Base-by-base conservation (phyloP, 2,888 invertebrate genomes). In the Callyntrura guangdongensis region DNA sequence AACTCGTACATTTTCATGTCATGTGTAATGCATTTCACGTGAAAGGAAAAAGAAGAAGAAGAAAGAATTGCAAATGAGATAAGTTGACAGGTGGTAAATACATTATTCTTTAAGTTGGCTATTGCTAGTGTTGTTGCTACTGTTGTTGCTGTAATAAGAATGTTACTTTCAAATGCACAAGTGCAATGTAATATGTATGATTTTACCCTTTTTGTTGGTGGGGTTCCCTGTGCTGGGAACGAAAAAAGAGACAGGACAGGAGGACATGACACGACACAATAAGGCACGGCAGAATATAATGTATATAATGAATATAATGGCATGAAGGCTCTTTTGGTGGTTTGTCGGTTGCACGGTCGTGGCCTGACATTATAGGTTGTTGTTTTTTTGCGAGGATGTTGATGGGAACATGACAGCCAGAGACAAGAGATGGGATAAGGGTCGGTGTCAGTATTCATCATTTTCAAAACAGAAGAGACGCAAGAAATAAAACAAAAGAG, bases 21-120 rank as follows among this genome's bases (percentile, higher is more conserved):
- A 9, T 36, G 36, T 36, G n/a, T 36, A 72, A 12, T 72, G 72
- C 72, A 45, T 72, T 72, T 72, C n/a, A n/a, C 25, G 20, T 45
- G 47, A 74, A 17, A 9, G 47, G 47, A 9, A 17, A 72, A 20
- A 14, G n/a, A 77, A 45, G 49, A 77, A 74, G 74, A 74, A 74
- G 56, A 84, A 64, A 72, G 88, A 88, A 88, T 88, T 88, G 82
- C 88, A 88, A 88, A 88, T 88, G 88, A 88, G 87, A 87, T 81
- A 79, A 67, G 88, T 88, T 88, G 88, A 89, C 89, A 89, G 83
- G 89, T 89, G 84, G 89, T 83, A 83, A 89, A 89, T 89, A 89
- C 77, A 72, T 83, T 83, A 61, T 74, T 25, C 69, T 27, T 22
- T 17, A 77, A 5, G 61, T 61, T 36, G 36, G 36, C 36, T 36